Evolutionary conservation across 1,140 invertebrate genomes (phyloP).

Genomic region (Theocolax elegans): DNA sequence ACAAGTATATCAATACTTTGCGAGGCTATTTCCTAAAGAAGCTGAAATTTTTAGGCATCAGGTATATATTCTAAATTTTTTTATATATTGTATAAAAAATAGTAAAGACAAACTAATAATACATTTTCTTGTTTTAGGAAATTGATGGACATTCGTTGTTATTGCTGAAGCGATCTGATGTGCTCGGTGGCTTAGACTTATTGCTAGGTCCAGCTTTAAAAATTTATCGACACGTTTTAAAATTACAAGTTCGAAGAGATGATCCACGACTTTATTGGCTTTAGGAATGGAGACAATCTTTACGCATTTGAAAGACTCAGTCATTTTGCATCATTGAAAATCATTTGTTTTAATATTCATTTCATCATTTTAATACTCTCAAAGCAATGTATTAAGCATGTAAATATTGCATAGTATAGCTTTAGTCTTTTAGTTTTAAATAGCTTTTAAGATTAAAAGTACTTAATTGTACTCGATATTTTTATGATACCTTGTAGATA

Average conservation of each 20-base stretch:
- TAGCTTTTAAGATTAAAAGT: conserved; percentile 13
- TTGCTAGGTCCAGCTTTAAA: conserved; percentile 88
- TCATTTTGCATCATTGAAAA: too few relatives aligned
- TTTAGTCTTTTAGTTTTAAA: conserved; percentile 24
- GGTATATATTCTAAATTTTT: conserved; percentile 64
- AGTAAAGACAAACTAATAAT: conserved; percentile 5
- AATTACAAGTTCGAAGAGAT: conserved; percentile 76
- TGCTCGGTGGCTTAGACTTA: conserved; percentile 80
- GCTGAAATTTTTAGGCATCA: conserved; percentile 83
- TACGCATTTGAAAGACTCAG: conserved; percentile 36
- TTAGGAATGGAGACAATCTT: conserved; percentile 5
- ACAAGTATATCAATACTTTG: conserved; percentile 85
- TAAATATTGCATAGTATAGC: conserved; percentile 30
- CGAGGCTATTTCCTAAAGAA: conserved; percentile 78
- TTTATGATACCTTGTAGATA: conserved; percentile 21
- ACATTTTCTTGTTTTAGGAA: conserved; percentile 73
- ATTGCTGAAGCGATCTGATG: conserved; percentile 82
- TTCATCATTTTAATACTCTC: conserved; percentile 29
- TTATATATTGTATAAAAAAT: not conserved
- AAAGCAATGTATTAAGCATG: conserved; percentile 8
- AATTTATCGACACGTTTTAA: conserved; percentile 82
- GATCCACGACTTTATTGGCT: conserved; percentile 76
- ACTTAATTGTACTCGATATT: conserved; percentile 14
- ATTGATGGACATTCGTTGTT: conserved; percentile 88
- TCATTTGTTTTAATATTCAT: not conserved